Evolutionary conservation across 2,888 invertebrate genomes (phyloP).

Genomic region (Anaspis maculata): DNA sequence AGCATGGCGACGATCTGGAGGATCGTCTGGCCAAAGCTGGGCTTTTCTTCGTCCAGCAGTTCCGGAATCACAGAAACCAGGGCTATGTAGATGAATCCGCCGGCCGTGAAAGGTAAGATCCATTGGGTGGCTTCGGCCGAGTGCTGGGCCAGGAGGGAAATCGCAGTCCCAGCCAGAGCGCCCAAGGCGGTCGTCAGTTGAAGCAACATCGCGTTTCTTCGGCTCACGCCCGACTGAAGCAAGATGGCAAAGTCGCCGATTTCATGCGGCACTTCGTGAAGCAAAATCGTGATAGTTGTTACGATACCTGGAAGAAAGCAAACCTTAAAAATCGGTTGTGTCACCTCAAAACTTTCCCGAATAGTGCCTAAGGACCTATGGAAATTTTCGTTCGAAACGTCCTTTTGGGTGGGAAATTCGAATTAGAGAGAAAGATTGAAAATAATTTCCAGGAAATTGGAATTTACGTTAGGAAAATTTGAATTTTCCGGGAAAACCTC

Average conservation of each 20-base stretch:
- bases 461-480: no score
- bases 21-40: slow-evolving; percentile 74
- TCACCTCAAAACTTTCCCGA: no score
- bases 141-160: slow-evolving; percentile 78
- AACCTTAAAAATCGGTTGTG: no score
- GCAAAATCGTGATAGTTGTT: slow-evolving; percentile 90
- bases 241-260: slow-evolving; percentile 99
- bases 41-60: slow-evolving; percentile 75
- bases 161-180: slow-evolving; percentile 85
- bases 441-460: no score
- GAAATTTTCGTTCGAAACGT: no score
- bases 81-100: slow-evolving; percentile 99
- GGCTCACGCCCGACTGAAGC: slow-evolving; percentile 91
- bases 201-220: slow-evolving; percentile 88
- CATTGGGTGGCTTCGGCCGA: slow-evolving; percentile 68
- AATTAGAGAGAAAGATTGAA: no score
- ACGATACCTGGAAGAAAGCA: no score
- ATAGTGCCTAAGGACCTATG: no score
- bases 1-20: slow-evolving; percentile 85
- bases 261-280: slow-evolving; percentile 99
- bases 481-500: no score
- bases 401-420: no score
- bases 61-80: slow-evolving; percentile 98
- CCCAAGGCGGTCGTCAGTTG: slow-evolving; percentile 93
- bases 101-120: slow-evolving; percentile 96